Conservation (phyloP, 2,888 invertebrate species). For the Eristalis pertinax region DNA sequence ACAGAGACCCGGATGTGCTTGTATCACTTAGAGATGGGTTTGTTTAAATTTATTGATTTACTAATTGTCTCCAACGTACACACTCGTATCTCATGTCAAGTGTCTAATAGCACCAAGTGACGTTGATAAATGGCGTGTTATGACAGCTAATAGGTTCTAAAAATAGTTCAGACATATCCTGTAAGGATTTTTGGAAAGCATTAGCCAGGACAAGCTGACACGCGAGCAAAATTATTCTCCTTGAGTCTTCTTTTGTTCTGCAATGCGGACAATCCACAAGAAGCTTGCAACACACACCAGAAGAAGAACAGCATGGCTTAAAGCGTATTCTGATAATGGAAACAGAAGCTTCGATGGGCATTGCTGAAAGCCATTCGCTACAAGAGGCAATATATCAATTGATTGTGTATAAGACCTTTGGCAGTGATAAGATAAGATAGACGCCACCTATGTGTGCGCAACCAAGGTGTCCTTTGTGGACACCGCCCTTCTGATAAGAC, state of each 20-base stretch:
- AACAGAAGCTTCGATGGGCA: neutral
- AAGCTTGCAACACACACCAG: neutral
- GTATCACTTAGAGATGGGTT: neutral
- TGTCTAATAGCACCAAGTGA: neutral
- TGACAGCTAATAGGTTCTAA: neutral
- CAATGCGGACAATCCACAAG: neutral
- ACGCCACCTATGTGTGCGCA: neutral
- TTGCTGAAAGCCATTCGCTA: neutral
- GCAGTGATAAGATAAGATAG: neutral
- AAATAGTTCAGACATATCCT: neutral
- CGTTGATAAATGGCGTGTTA: neutral
- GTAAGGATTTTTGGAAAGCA: neutral
- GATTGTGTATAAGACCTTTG: neutral
- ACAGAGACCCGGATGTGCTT: neutral
- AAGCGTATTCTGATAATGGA: neutral
- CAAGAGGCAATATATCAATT: neutral
- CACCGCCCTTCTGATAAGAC: neutral
- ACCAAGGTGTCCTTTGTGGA: neutral
- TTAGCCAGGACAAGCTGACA: neutral
- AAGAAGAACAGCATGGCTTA: neutral
- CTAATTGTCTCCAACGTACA: neutral
- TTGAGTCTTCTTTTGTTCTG: neutral
- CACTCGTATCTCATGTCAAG: neutral
- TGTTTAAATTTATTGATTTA: slow-evolving; percentile 6
- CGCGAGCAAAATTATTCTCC: neutral